Base-by-base conservation (phyloP, 2,113 vertebrate genomes). In the Haemorhous mexicanus region DNA sequence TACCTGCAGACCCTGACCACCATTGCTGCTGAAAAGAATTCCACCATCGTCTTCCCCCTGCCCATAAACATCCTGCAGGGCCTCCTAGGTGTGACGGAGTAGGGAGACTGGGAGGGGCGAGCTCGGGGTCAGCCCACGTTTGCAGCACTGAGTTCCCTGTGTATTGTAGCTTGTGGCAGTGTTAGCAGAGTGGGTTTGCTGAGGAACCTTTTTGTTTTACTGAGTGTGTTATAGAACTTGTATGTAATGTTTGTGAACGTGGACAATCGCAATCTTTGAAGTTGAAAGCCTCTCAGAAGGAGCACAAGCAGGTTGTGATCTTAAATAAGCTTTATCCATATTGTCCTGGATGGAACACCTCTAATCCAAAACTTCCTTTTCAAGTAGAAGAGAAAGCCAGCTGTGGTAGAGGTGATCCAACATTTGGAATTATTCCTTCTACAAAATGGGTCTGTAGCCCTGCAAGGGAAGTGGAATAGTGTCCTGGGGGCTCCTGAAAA, bases 1-100 rank as follows among this genome's bases (percentile, higher is more conserved):
- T 99, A 99, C 91, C 98, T 99, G 52, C 99, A 99, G 98, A 99
- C 98, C 28, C 97, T 99, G 92, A 99, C 98, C 97, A 99, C 98
- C 95, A 99, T 99, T 15, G 98, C 98, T 1, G 98, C 98, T 0
- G 99, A 99, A 94, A 99, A 99, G 90, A 99, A 99, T 95, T 99
- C 99, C 78, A 99, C 99, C 62, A 99, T 99, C 49, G 95, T 99
- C 94, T 99, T 99, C 97, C 99, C 98, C 0, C 96, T 99, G 97
- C 99, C 99, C 58, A 97, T 99, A 44, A 98, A 99, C 67, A 96
- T 99, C 98, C 77, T 99, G 97, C 98, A 98, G 39, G 96, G 95
- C 33, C 91, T 99, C 6, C 1, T 97, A 2, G 82, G 35, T 13
- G 6, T 13, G 49, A 96, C 27, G 13, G 75, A 37, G 3, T 97